phyloP scores from a whole-genome alignment of 1,140 invertebrate species.

The Drosophila nasuta region DNA sequence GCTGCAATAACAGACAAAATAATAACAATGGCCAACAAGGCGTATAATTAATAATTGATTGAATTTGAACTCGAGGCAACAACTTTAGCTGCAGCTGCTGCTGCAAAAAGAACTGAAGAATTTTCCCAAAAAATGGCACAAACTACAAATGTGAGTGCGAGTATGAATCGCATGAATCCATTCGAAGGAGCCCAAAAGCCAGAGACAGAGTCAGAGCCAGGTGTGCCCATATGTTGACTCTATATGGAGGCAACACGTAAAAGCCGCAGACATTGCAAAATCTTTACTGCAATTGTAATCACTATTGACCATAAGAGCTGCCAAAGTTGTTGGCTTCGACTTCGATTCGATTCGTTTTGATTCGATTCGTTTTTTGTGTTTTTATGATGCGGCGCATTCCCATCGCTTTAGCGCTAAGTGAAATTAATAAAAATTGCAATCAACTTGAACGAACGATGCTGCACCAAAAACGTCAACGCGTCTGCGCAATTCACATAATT shows the following conservation, averaged over 20 bases:
- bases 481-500: constrained; percentile 82
- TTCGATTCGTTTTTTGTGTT: constrained; percentile 6
- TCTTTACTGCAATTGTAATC: constrained; percentile 72
- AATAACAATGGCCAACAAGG: constrained; percentile 57
- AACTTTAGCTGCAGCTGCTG: constrained; percentile 31
- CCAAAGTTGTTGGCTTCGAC: constrained; percentile 31
- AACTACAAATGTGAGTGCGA: constrained; percentile 42
- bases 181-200: constrained; percentile 8
- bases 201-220: constrained; percentile 26
- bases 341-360: constrained; percentile 8
- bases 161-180: background rate
- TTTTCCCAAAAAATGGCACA: constrained; percentile 68
- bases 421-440: constrained; percentile 78
- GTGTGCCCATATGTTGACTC: constrained; percentile 65
- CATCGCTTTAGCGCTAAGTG: constrained; percentile 64
- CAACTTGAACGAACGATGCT: constrained; percentile 53
- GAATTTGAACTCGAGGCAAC: constrained; percentile 50
- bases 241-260: constrained; percentile 65
- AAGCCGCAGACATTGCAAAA: constrained; percentile 67
- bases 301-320: constrained; percentile 70
- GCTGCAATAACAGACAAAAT: constrained; percentile 26
- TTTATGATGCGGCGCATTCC: constrained; percentile 58
- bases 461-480: constrained; percentile 76
- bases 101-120: constrained; percentile 51
- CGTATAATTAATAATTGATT: constrained; percentile 83